phyloP scores from a whole-genome alignment of 2,888 invertebrate species.

The Limnephilus lunatus region DNA sequence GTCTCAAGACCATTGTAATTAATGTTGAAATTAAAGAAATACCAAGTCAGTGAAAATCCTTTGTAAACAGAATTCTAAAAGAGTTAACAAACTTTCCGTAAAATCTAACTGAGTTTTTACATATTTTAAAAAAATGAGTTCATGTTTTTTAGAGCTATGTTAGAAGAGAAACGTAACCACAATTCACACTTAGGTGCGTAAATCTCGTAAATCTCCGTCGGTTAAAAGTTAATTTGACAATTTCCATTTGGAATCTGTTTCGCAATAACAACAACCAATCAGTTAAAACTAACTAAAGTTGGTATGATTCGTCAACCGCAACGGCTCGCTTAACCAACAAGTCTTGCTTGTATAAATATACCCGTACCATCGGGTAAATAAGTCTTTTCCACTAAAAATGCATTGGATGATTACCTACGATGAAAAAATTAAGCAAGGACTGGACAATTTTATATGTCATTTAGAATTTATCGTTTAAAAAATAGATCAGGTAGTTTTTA shows the following conservation, averaged over 20 bases:
- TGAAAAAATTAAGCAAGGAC: neutral
- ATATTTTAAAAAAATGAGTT: too few relatives aligned
- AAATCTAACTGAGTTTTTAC: too few relatives aligned
- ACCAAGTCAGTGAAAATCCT: too few relatives aligned
- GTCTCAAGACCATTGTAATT: too few relatives aligned
- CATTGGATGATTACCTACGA: too few relatives aligned
- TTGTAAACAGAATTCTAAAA: too few relatives aligned
- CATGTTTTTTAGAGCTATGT: neutral
- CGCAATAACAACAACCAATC: neutral
- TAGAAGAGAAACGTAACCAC: neutral
- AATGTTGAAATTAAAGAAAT: too few relatives aligned
- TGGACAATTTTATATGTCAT: too few relatives aligned
- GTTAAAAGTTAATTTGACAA: neutral
- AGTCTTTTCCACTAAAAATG: neutral
- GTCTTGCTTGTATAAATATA: neutral
- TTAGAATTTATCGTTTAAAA: too few relatives aligned
- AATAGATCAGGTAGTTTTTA: too few relatives aligned
- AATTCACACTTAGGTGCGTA: neutral
- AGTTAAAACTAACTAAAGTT: neutral
- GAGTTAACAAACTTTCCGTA: too few relatives aligned
- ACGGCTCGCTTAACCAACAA: neutral
- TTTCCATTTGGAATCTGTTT: neutral
- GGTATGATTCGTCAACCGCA: neutral
- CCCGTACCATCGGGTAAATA: neutral
- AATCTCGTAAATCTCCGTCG: neutral